Base-by-base conservation (phyloP, 1,140 invertebrate genomes). In the Pseudomyrmex flavicornis region DNA sequence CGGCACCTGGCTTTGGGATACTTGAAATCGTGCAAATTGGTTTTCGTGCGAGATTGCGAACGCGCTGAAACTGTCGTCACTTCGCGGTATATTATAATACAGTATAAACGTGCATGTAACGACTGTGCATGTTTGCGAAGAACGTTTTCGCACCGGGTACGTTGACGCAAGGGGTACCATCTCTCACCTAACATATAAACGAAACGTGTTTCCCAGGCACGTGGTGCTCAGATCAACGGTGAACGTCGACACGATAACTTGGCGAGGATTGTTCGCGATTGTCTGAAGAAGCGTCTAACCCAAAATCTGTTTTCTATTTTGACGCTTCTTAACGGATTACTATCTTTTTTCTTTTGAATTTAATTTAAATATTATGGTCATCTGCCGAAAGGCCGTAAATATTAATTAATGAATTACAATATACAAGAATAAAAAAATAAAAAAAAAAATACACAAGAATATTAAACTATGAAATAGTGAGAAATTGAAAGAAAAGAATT, bases 401-500 rank as follows among this genome's bases (percentile, higher is more conserved):
- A 35, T 35, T 26, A 3, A 35, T 35, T 35, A 7, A 35, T 0
- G 0, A 35, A 35, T 35, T 2, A 26, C 3, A 35, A 35, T 35
- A 35, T 35, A 35, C 0, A 35, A 35, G 7, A 3, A 35, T 0
- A 35, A 35, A 35, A 35, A 35, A 35, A 5, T 5, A 17, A 2
- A 26, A 35, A 7, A 35, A 35, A 0, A 35, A 35, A 35, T 35
- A 5, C 5, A 35, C 35, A 35, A 35, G 35, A 35, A 35, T 35
- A 35, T 35, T 35, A 35, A 35, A 35, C 35, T 35, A 35, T 26
- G 35, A 35, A 7, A 35, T 46, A 10, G 56, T 48, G 13, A 72
- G 85, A 87, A 50, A 85, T 58, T 63, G 63, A 65, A 65, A 84
- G 46, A 63, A 48, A 9, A 86, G 69, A 17, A 17, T 73, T 74